Conservation (phyloP, 2,113 vertebrate genomes). For the Ameiurus melas region DNA sequence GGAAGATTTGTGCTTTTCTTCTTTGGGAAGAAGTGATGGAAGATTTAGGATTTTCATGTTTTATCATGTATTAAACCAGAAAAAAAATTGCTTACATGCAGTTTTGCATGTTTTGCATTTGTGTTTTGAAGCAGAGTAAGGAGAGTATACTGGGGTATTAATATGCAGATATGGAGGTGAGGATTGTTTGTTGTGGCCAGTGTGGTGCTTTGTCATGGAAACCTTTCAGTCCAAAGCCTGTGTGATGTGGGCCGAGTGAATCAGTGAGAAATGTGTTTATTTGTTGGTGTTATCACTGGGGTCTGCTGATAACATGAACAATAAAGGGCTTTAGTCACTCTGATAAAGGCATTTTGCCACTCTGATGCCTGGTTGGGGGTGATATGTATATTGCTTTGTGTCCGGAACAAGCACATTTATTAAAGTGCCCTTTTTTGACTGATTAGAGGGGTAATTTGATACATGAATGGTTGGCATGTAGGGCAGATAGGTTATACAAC, state of each 20-base stretch:
- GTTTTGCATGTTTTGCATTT: background rate
- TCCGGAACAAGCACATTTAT: background rate
- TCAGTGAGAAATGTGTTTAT: slow-evolving; percentile 35
- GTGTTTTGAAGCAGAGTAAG: background rate
- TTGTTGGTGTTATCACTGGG: slow-evolving; percentile 63
- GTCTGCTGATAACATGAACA: slow-evolving; percentile 62
- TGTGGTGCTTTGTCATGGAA: slow-evolving; percentile 12
- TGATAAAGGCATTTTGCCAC: slow-evolving; percentile 61
- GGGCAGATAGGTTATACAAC: background rate
- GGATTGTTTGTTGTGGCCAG: slow-evolving; percentile 20
- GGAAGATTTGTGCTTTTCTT: slow-evolving; percentile 45
- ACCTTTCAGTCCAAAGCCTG: slow-evolving; percentile 3
- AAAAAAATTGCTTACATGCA: slow-evolving; percentile 1
- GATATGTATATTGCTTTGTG: slow-evolving; percentile 58
- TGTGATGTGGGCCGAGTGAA: slow-evolving; percentile 3
- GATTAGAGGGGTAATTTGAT: slow-evolving; percentile 25
- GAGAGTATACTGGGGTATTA: background rate
- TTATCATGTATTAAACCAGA: slow-evolving; percentile 46
- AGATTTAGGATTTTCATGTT: slow-evolving; percentile 45
- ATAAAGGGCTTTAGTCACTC: slow-evolving; percentile 5
- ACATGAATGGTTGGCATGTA: slow-evolving; percentile 15
- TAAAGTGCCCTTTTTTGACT: slow-evolving; percentile 3
- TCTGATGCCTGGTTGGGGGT: slow-evolving; percentile 58
- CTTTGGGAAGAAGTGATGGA: slow-evolving; percentile 6
- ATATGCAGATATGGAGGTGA: background rate